phyloP scores from a whole-genome alignment of 2,113 vertebrate genomes.

The Blennius ocellaris region DNA sequence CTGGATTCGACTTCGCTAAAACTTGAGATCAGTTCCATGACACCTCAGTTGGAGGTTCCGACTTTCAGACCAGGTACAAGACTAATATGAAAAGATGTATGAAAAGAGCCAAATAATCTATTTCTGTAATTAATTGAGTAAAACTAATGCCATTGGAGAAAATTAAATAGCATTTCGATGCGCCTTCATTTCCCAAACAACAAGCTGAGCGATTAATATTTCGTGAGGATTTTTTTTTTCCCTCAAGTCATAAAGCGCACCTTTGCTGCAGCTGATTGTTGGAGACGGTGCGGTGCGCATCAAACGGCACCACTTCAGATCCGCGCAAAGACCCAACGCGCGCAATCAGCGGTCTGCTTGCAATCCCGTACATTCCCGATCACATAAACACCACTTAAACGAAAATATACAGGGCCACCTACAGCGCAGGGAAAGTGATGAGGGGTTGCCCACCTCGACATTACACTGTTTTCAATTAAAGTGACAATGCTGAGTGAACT shows the following conservation, averaged over 20 bases:
- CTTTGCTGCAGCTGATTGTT: conserved; percentile 76
- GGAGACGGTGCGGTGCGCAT: conserved; percentile 75
- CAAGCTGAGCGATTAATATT: conserved; percentile 23
- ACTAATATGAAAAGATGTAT: no score
- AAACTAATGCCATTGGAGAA: no score
- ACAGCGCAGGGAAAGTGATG: conserved; percentile 87
- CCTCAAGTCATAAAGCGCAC: conserved; percentile 59
- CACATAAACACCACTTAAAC: conserved; percentile 95
- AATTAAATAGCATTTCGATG: conserved; percentile 6
- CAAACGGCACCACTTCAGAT: conserved; percentile 64
- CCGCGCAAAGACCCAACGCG: conserved; percentile 75
- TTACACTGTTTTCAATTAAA: conserved; percentile 81
- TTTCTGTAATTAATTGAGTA: no score
- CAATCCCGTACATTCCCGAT: conserved; percentile 91
- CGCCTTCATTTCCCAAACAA: conserved; percentile 1
- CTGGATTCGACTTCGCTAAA: no score
- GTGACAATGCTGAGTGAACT: conserved; percentile 64
- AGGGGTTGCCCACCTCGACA: conserved; percentile 68
- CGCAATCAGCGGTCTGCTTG: conserved; percentile 89
- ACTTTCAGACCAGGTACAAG: no score
- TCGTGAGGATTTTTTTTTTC: conserved; percentile 70
- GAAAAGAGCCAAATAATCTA: no score
- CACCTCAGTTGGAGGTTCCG: no score
- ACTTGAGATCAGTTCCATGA: no score
- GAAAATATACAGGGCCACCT: conserved; percentile 98